These are phyloP conservation scores for Anolis sagrei DNA, from an alignment of 2,113 vertebrate species.

Conservation along the genomic window DNA sequence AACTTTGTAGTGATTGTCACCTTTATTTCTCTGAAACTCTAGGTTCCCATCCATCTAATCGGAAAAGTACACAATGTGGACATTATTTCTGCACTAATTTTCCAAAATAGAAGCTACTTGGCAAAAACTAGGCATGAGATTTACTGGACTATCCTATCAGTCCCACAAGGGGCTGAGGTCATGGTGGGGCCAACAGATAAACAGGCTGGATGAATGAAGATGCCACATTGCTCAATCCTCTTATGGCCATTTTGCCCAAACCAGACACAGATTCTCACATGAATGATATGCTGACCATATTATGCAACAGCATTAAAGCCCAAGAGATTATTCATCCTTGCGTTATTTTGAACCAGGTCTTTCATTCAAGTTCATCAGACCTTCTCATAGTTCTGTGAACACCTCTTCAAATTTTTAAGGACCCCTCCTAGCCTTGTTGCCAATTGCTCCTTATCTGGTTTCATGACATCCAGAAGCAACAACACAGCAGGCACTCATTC, in stretches of 20 bases:
- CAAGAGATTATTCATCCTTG: slow-evolving; percentile 37
- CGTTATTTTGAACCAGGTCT: slow-evolving; percentile 6
- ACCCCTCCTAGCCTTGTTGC: neutral
- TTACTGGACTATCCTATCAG: slow-evolving; percentile 23
- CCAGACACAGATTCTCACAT: neutral
- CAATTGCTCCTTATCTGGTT: no score
- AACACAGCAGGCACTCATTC: neutral
- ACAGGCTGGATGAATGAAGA: slow-evolving; percentile 55
- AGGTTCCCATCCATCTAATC: no score
- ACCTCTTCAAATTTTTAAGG: neutral
- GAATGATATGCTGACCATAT: slow-evolving; percentile 60
- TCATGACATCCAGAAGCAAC: neutral
- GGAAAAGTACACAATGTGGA: slow-evolving; percentile 5
- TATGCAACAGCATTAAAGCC: slow-evolving; percentile 63
- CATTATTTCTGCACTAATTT: slow-evolving; percentile 35
- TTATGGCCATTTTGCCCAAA: slow-evolving; percentile 47
- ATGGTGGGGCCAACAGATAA: slow-evolving; percentile 45
- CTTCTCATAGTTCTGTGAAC: neutral
- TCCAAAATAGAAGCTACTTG: slow-evolving; percentile 15
- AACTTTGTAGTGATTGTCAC: neutral
- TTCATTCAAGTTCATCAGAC: neutral
- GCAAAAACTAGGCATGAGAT: slow-evolving; percentile 7
- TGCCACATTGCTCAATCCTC: slow-evolving; percentile 48
- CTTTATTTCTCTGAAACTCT: neutral
- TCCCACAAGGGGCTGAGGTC: slow-evolving; percentile 39